Evolutionary conservation across 2,888 invertebrate genomes (phyloP).

Genomic region (Pterostichus madidus): DNA sequence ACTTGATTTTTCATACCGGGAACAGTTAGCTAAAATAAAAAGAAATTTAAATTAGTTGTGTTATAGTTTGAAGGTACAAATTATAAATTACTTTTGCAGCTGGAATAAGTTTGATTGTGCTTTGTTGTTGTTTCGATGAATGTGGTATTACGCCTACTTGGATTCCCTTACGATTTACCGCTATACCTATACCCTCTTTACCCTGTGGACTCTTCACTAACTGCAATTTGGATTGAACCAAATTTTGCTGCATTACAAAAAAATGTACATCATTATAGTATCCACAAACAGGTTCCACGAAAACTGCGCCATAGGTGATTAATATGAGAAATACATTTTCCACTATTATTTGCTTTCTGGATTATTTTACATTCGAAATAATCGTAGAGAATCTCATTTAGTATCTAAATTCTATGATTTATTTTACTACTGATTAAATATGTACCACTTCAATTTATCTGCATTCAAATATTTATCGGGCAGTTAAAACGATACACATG

Average conservation of each 20-base stretch:
- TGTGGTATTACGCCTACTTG: slow-evolving; percentile 75
- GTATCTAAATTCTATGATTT: too few relatives aligned
- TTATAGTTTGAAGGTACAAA: not conserved
- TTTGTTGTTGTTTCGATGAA: slow-evolving; percentile 72
- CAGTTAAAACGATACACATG: too few relatives aligned
- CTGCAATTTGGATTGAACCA: slow-evolving; percentile 75
- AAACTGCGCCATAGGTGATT: too few relatives aligned
- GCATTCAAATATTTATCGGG: too few relatives aligned
- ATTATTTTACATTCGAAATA: too few relatives aligned
- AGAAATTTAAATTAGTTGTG: slow-evolving; percentile 60
- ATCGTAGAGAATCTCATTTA: too few relatives aligned
- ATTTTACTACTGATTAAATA: too few relatives aligned
- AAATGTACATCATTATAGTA: slow-evolving; percentile 1
- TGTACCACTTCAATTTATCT: too few relatives aligned
- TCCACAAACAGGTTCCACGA: not conserved
- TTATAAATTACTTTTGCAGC: slow-evolving; percentile 56
- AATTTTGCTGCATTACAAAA: slow-evolving; percentile 67
- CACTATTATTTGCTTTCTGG: too few relatives aligned
- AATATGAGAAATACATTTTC: too few relatives aligned
- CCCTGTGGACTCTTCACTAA: slow-evolving; percentile 73
- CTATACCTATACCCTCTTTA: slow-evolving; percentile 74
- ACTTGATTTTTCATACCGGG: slow-evolving; percentile 70
- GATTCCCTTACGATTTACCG: slow-evolving; percentile 74
- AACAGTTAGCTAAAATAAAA: slow-evolving; percentile 57
- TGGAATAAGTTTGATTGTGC: slow-evolving; percentile 72